Evolutionary conservation across 2,113 vertebrate genomes (phyloP), one percentile per base, ranked within the genome.

Genomic region (Albula glossodonta): DNA sequence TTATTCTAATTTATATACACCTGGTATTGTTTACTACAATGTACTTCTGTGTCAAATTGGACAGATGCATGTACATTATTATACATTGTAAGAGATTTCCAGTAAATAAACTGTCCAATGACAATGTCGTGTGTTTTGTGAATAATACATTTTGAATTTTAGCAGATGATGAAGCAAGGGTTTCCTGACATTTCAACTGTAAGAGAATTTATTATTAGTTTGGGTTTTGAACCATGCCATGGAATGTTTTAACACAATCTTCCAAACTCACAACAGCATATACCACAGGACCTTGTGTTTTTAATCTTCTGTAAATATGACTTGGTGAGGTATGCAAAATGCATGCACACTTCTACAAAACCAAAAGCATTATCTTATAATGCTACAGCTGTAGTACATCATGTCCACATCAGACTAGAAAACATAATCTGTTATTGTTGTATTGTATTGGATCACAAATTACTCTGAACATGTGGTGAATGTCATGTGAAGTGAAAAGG

Each of bases 291-390:
- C 63, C 19, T 56, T 25, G 25, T 57, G 56, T 63, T 57, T 83
- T 83, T 83, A 12, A 53, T 83, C 19, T 41, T 48, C 12, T 19
- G 48, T n/a, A 66, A 66, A 84, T 77, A 51, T 63, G 60, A 63
- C 80, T 51, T 81, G 50, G 63, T 82, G 84, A 85, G 66, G 53
- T 85, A 25, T 19, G 48, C 22, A 81, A 48, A 53, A 77, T 41
- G 52, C 84, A 80, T 52, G 10, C 17, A 53, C 9, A n/a, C 17
- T 85, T 85, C 51, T 49, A 50, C 66, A 51, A n/a, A 17, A 17
- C 52, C n/a, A 6, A 57, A 48, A 82, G 8, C 81, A 57, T 82
- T 53, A 15, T 82, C 12, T 11, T 60, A 12, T 56, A 13, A 7
- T 12, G 31, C 51, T 60, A 66, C 78, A 80, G 48, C 78, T 49